phyloP scores from a whole-genome alignment of 2,113 vertebrate species.

The Pedionomus torquatus region DNA sequence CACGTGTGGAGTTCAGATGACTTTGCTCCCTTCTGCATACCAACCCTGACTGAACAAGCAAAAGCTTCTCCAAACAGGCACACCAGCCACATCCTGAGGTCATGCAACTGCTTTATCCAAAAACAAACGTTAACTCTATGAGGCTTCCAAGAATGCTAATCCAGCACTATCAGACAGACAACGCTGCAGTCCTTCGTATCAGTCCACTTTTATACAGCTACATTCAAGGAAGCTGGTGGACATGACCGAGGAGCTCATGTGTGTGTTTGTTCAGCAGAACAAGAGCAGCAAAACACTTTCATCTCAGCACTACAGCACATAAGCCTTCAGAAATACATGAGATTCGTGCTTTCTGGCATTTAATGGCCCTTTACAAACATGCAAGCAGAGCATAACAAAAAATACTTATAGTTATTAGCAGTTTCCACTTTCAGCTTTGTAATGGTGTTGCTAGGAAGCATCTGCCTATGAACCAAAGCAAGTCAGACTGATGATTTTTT shows the following conservation, averaged over 20 bases:
- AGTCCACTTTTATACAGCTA: not conserved
- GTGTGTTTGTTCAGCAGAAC: not conserved
- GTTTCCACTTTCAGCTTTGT: not conserved
- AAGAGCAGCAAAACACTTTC: not conserved
- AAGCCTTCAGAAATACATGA: accelerated
- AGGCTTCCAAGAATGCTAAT: not conserved
- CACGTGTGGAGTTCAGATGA: accelerated
- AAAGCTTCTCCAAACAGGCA: constrained; percentile 30
- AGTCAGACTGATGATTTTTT: not conserved
- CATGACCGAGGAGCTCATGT: not conserved
- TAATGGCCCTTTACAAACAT: not conserved
- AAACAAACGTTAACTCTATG: not conserved
- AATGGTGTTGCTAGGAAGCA: not conserved
- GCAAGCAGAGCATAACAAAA: not conserved
- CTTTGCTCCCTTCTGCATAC: not conserved
- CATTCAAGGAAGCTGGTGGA: not conserved
- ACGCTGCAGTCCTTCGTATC: not conserved
- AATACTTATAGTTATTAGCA: not conserved
- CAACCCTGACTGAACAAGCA: not conserved
- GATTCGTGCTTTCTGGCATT: not conserved
- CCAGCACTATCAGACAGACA: not conserved
- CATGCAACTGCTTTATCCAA: not conserved
- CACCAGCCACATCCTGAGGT: not conserved
- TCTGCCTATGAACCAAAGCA: not conserved
- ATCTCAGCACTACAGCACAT: not conserved